Conservation (phyloP, 2,888 invertebrate genomes). For the Coelinius sp. region DNA sequence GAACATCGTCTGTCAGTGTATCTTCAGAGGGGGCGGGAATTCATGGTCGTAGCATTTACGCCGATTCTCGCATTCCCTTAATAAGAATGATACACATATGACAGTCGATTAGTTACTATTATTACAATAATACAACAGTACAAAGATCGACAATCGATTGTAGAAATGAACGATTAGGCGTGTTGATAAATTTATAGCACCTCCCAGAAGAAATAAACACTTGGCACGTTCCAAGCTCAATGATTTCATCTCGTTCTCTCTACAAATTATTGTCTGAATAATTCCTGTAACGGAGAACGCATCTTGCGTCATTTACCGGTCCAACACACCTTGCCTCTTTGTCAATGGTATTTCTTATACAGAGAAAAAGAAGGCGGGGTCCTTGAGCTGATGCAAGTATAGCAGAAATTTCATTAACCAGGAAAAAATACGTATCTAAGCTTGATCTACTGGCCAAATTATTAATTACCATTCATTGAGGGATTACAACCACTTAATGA, state of each 20-base stretch:
- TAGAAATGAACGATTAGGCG: neutral
- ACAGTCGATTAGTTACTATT: too few relatives aligned
- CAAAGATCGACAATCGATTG: too few relatives aligned
- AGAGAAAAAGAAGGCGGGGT: constrained; percentile 57
- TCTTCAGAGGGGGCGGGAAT: too few relatives aligned
- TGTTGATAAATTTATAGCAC: constrained; percentile 21
- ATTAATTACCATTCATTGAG: neutral
- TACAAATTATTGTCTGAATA: constrained; percentile 38
- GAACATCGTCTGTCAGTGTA: too few relatives aligned
- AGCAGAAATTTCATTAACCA: constrained; percentile 63
- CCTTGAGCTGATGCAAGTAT: constrained; percentile 69
- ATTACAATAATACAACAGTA: too few relatives aligned
- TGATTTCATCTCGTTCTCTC: neutral
- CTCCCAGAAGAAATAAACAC: neutral
- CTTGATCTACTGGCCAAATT: neutral
- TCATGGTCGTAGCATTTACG: too few relatives aligned
- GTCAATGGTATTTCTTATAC: constrained; percentile 57
- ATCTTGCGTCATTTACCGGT: constrained; percentile 69
- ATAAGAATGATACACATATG: too few relatives aligned
- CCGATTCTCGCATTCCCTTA: too few relatives aligned
- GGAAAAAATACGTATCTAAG: constrained; percentile 30
- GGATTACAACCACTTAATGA: neutral
- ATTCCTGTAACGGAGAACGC: constrained; percentile 49
- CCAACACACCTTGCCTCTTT: constrained; percentile 55
- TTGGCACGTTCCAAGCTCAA: neutral